These are phyloP conservation scores for Elmis aenea DNA, from an alignment of 2,888 invertebrate species.

Conservation along the genomic window DNA sequence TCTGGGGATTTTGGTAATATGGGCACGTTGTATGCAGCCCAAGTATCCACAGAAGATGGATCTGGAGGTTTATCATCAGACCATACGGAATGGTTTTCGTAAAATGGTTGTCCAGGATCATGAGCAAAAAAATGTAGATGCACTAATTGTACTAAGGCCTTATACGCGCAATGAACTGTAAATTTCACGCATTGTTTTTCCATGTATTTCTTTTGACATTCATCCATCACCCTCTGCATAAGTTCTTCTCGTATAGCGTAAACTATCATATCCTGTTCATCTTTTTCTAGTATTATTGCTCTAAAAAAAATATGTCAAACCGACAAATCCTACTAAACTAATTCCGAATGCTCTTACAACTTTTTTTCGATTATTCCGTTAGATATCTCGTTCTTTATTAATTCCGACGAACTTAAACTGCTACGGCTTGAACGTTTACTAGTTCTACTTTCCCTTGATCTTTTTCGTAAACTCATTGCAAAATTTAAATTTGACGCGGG, in stretches of 20 bases:
- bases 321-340: not conserved
- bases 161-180: slow-evolving; percentile 45
- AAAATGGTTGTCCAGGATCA: slow-evolving; percentile 51
- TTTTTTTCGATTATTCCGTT: not conserved
- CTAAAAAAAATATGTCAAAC: slow-evolving; percentile 5
- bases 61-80: slow-evolving; percentile 5
- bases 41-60: slow-evolving; percentile 13
- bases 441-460: not conserved
- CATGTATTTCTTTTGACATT: slow-evolving; percentile 45
- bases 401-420: not conserved
- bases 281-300: slow-evolving; percentile 46
- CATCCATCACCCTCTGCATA: slow-evolving; percentile 40
- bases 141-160: slow-evolving; percentile 48
- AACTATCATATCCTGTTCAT: slow-evolving; percentile 46
- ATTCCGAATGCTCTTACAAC: not conserved
- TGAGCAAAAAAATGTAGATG: slow-evolving; percentile 49
- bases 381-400: not conserved
- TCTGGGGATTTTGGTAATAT: slow-evolving; percentile 8
- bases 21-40: slow-evolving; percentile 7
- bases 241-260: slow-evolving; percentile 50
- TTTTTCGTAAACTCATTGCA: too few relatives aligned
- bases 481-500: too few relatives aligned
- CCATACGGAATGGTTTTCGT: slow-evolving; percentile 22
- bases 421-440: slow-evolving; percentile 1
- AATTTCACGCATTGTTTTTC: slow-evolving; percentile 43